These are phyloP conservation scores for Eupithecia vulgata DNA, from an alignment of 2,888 invertebrate species.

Conservation along the genomic window DNA sequence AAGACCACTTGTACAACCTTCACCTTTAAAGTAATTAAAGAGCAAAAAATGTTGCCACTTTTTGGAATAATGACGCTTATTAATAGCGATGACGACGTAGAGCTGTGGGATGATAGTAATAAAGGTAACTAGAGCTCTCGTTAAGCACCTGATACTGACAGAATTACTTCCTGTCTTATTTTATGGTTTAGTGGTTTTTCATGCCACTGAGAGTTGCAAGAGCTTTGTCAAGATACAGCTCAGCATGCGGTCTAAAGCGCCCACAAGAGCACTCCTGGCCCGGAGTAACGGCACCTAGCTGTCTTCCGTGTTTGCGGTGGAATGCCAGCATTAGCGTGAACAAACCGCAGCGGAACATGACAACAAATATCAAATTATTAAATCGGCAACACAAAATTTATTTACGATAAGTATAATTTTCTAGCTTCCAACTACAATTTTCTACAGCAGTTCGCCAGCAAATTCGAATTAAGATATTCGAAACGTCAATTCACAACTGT, in stretches of 20 bases:
- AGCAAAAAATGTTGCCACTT: conserved; percentile 21
- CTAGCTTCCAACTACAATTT: conserved; percentile 18
- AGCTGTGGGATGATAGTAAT: conserved; percentile 19
- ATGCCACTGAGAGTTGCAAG: conserved; percentile 12
- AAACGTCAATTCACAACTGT: conserved; percentile 15
- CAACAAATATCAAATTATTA: conserved; percentile 28
- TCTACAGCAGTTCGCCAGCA: conserved; percentile 18
- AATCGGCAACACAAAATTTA: conserved; percentile 38
- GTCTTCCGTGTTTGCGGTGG: conserved; percentile 49
- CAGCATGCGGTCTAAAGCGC: conserved; percentile 38
- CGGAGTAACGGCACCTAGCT: conserved; percentile 48
- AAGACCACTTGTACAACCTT: conserved; percentile 30
- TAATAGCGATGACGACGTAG: conserved; percentile 25
- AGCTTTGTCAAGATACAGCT: conserved; percentile 26
- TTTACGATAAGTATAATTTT: conserved; percentile 15
- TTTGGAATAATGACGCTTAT: conserved; percentile 22
- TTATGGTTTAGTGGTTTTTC: conserved; percentile 1
- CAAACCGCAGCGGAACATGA: conserved; percentile 40
- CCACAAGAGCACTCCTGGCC: conserved; percentile 44
- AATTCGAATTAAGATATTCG: conserved; percentile 21
- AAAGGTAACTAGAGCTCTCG: conserved; percentile 15
- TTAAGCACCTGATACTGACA: conserved; percentile 5
- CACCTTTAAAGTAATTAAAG: conserved; percentile 41
- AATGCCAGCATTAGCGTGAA: conserved; percentile 39
- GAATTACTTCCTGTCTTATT: conserved; percentile 14